Conservation (phyloP, 2,888 invertebrate species). For the Chorisops tibialis region DNA sequence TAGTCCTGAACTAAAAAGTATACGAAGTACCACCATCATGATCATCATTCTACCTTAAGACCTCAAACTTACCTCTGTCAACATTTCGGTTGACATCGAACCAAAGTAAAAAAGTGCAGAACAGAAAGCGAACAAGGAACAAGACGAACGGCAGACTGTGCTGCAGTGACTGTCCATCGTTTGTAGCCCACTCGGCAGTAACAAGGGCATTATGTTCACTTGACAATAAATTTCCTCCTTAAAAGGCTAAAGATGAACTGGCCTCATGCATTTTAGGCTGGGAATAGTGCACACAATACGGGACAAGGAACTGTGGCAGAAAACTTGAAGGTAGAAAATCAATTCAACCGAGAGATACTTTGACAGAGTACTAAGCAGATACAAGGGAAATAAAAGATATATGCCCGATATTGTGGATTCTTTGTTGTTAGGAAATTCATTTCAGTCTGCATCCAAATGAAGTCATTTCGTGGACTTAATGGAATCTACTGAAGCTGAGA, state of each 20-base stretch:
- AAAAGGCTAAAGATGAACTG: slow-evolving; percentile 27
- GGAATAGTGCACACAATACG: neutral
- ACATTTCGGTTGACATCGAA: slow-evolving; percentile 5
- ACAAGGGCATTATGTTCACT: slow-evolving; percentile 31
- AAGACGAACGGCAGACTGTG: neutral
- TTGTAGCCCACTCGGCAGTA: slow-evolving; percentile 23
- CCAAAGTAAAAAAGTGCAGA: slow-evolving; percentile 2
- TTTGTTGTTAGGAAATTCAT: neutral
- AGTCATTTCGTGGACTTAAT: too few relatives aligned
- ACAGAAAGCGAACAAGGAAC: neutral
- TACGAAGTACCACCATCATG: too few relatives aligned
- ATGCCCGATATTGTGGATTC: neutral
- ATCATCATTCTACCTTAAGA: neutral
- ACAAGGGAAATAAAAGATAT: neutral
- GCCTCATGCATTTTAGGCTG: neutral
- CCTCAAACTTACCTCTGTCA: slow-evolving; percentile 3
- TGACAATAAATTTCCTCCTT: slow-evolving; percentile 30
- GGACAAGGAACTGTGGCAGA: too few relatives aligned
- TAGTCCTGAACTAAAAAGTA: too few relatives aligned
- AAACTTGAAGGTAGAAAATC: neutral
- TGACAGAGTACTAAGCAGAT: neutral
- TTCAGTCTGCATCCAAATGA: slow-evolving; percentile 16
- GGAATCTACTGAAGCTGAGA: too few relatives aligned
- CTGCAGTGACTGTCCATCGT: slow-evolving; percentile 14
- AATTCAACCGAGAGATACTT: neutral